These are phyloP conservation scores for Rissa tridactyla DNA, from an alignment of 2,113 vertebrate genomes.

Conservation along the genomic window DNA sequence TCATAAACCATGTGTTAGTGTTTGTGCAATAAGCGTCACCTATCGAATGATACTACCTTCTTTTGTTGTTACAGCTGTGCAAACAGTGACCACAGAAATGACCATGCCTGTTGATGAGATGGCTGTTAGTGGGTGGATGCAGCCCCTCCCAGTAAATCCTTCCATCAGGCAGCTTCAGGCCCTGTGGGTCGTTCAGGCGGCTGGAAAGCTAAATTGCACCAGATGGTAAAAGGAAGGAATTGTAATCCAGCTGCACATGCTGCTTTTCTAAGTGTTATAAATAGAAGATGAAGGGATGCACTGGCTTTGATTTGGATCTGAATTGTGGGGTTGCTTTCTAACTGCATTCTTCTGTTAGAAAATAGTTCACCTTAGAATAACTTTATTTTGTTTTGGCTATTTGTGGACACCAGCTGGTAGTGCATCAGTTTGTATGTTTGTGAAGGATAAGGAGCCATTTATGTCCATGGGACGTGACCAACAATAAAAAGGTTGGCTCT, in stretches of 20 bases:
- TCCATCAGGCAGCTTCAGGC: neutral
- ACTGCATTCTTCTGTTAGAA: neutral
- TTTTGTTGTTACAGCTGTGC: neutral
- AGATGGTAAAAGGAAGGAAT: neutral
- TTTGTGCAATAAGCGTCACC: neutral
- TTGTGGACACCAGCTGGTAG: neutral
- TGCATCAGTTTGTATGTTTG: neutral
- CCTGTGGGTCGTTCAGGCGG: rapidly evolving
- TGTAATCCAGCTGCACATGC: neutral
- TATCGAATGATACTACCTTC: neutral
- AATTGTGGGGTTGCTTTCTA: neutral
- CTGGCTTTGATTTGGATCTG: neutral
- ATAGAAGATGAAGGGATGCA: neutral
- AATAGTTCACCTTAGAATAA: neutral
- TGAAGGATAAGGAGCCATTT: neutral
- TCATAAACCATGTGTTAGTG: neutral
- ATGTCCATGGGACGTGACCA: neutral
- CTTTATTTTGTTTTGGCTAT: neutral
- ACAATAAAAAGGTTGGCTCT: neutral
- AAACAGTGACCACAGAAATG: neutral
- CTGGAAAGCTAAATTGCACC: neutral
- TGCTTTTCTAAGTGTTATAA: neutral
- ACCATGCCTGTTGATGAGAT: neutral
- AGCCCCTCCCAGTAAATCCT: neutral
- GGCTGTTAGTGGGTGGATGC: neutral